Evolutionary conservation across 1,140 invertebrate species (phyloP).

Genomic region (Caenorhabditis remanei): DNA sequence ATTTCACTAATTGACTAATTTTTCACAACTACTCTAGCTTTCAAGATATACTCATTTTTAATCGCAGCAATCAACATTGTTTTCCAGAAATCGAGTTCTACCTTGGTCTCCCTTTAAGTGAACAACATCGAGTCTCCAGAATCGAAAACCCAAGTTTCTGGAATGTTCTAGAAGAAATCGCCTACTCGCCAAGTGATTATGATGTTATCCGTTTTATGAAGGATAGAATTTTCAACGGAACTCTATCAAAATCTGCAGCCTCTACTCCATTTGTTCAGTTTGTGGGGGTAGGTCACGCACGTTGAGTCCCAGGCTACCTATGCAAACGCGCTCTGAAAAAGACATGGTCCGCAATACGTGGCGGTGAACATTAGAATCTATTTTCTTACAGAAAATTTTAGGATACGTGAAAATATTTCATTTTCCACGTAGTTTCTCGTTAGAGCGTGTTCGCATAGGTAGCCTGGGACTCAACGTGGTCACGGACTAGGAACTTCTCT

Average conservation of each 20-base stretch:
- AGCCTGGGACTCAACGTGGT: too few relatives aligned
- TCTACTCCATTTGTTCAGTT: constrained; percentile 34
- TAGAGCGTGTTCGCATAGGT: too few relatives aligned
- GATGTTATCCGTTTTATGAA: constrained; percentile 45
- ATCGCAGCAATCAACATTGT: not conserved
- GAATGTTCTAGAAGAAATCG: constrained; percentile 57
- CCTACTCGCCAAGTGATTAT: constrained; percentile 61
- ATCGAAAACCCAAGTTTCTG: constrained; percentile 20
- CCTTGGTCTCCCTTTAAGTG: constrained; percentile 64
- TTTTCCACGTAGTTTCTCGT: too few relatives aligned
- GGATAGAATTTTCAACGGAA: constrained; percentile 52
- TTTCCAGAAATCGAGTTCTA: constrained; percentile 64
- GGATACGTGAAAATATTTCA: too few relatives aligned
- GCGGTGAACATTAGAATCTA: too few relatives aligned
- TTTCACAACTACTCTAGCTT: too few relatives aligned
- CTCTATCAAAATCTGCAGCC: constrained; percentile 17
- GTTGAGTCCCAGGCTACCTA: too few relatives aligned
- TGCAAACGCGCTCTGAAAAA: too few relatives aligned
- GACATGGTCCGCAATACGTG: too few relatives aligned
- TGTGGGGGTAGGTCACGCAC: not conserved
- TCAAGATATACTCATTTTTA: too few relatives aligned
- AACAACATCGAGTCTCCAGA: constrained; percentile 60
- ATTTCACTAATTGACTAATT: too few relatives aligned
- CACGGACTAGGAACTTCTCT: not conserved
- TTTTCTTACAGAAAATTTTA: too few relatives aligned